A percentile compares a stretch with the other conserved stretches of the same genome.
These are phyloP conservation scores for Baryphthengus martii DNA, from an alignment of 2,113 vertebrate genomes.

Conservation along the genomic window DNA sequence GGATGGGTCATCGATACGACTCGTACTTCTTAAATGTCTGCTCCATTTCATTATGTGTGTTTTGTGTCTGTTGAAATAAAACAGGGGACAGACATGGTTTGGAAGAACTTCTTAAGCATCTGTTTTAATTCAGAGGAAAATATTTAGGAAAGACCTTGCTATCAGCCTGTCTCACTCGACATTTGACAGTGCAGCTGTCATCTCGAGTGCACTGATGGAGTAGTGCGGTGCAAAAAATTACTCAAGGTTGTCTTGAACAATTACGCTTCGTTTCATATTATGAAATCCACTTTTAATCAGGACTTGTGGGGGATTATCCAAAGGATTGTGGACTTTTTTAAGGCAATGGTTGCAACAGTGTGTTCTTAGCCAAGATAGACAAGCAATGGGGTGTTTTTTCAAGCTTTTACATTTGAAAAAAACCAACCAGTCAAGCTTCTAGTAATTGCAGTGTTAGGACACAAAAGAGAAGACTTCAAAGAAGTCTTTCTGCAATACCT, in stretches of 20 bases:
- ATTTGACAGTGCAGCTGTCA: not conserved
- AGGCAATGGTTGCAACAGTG: not conserved
- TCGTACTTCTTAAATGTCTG: not conserved
- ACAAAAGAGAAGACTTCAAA: not conserved
- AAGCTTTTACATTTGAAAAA: not conserved
- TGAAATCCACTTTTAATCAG: constrained; percentile 15
- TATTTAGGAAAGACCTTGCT: not conserved
- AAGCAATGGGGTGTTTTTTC: rapidly evolving
- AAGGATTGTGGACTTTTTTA: not conserved
- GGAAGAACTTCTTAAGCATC: not conserved
- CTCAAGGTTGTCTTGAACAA: not conserved
- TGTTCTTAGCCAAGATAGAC: not conserved
- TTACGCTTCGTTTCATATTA: constrained; percentile 14
- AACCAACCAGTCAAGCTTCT: not conserved
- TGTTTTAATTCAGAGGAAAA: not conserved
- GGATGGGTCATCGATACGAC: not conserved
- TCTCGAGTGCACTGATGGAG: not conserved
- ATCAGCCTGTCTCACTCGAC: not conserved
- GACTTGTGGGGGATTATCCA: not conserved
- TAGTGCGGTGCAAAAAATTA: not conserved
- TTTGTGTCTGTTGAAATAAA: not conserved
- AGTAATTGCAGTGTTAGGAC: not conserved
- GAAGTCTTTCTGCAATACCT: not conserved
- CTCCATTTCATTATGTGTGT: not conserved
- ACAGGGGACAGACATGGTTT: not conserved